phyloP scores from a whole-genome alignment of 2,888 invertebrate species.

The Chalcis sispes region DNA sequence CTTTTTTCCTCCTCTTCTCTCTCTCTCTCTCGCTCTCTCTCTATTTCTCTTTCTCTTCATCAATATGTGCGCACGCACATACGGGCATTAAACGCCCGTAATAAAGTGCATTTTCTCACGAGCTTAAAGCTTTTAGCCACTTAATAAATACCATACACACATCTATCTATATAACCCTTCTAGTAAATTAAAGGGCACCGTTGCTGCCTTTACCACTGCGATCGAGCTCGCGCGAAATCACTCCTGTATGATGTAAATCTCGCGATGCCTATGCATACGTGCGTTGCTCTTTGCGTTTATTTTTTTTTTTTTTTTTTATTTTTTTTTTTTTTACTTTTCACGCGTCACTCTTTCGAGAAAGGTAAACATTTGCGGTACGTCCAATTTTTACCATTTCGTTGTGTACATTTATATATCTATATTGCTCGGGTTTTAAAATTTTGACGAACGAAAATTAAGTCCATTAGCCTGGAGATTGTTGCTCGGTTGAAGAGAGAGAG shows the following conservation, averaged over 20 bases:
- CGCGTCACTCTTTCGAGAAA: neutral
- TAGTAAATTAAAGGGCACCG: slow-evolving; percentile 49
- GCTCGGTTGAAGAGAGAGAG: slow-evolving; percentile 15
- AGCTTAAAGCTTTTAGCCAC: slow-evolving; percentile 50
- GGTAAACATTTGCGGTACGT: neutral
- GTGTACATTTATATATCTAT: too few species aligned
- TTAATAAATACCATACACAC: slow-evolving; percentile 57
- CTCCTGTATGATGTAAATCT: too few species aligned
- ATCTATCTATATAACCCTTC: too few species aligned
- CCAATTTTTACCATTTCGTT: too few species aligned
- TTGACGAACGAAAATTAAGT: slow-evolving; percentile 21
- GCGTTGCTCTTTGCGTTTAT: neutral
- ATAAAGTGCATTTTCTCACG: slow-evolving; percentile 56
- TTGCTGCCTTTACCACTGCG: slow-evolving; percentile 8
- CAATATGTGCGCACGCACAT: slow-evolving; percentile 46
- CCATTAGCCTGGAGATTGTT: neutral
- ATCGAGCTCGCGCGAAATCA: neutral
- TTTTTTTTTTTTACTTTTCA: neutral
- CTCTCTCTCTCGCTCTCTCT: neutral
- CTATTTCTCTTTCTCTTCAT: slow-evolving; percentile 24
- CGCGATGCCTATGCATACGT: slow-evolving; percentile 26
- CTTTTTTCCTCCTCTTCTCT: too few species aligned
- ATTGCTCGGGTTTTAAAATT: slow-evolving; percentile 20
- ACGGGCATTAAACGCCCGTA: slow-evolving; percentile 46
- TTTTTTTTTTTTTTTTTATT: neutral